Evolutionary conservation across 2,113 vertebrate species (phyloP), one percentile per base, ranked within the genome.

Genomic region (Acrocephalus kingi): DNA sequence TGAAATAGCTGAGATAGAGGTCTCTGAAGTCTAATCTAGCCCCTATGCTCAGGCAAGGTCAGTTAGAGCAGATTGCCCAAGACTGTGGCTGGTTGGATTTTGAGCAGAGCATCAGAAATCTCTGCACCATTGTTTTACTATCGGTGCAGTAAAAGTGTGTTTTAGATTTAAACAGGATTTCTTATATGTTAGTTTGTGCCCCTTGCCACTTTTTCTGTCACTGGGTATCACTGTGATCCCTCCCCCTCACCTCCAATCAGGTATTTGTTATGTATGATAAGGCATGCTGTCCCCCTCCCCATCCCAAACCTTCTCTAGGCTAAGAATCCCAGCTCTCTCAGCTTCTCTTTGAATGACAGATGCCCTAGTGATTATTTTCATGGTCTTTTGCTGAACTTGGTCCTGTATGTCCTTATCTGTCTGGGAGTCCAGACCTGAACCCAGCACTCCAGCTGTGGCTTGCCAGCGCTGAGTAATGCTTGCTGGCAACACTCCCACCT

Each of bases 381-480:
- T 78, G 21, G 16, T 55, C 33, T 91, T 86, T 69, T 83, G 25
- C 30, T 76, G 76, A 19, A 13, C 45, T 89, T 86, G 35, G 28
- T 83, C 4, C 48, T 86, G 2, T 79, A 19, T 56, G 28, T 73
- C 68, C 22, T 5, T 82, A 6, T 76, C 67, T 83, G 17, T 55
- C 25, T 82, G 35, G 30, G 30, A 69, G 54, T 80, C 30, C 45
- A 68, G 59, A 91, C 13, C 25, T 46, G 61, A 81, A 78, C 16
- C 4, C 55, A 54, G 15, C 33, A 6, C 56, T 90, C 62, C 66
- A 75, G 55, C 56, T 87, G 62, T 71, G 71, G 27, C 23, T 87
- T 93, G 78, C 74, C 39, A 76, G 58, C 86, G 75, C 93, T 86
- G 91, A 94, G 45, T 94, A 88, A 90, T 80, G 49, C 68, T 64